phyloP scores from a whole-genome alignment of 2,113 vertebrate species.

The Argyrosomus japonicus region DNA sequence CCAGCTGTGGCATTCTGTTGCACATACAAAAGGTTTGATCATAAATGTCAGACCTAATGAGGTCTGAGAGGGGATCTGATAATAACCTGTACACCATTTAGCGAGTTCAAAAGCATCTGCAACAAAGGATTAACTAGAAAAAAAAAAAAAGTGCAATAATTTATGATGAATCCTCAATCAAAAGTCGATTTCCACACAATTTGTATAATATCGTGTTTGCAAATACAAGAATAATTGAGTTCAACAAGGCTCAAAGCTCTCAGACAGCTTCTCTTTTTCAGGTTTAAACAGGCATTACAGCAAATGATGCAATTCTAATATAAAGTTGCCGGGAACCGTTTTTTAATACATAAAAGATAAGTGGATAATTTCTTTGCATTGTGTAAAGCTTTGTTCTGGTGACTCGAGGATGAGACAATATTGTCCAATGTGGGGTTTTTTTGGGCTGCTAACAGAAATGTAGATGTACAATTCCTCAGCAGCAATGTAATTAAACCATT shows the following conservation, averaged over 20 bases:
- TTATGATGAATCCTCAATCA: not conserved
- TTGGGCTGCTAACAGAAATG: not conserved
- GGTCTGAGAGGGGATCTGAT: not conserved
- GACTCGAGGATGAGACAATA: not conserved
- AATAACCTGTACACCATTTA: constrained; percentile 5
- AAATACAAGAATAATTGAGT: constrained; percentile 4
- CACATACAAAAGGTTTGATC: not conserved
- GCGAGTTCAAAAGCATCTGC: not conserved
- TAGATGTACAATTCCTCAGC: not conserved
- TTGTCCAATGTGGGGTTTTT: not conserved
- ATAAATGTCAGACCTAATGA: constrained; percentile 1
- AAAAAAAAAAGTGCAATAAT: constrained; percentile 5
- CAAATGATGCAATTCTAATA: not conserved
- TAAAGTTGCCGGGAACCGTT: not conserved
- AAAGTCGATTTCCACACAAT: not conserved
- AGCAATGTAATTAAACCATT: not conserved
- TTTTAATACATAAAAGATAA: not conserved
- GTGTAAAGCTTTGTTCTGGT: not conserved
- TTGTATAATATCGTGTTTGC: constrained; percentile 4
- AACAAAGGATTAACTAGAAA: constrained; percentile 17
- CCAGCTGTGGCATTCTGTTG: not conserved
- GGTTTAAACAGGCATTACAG: not conserved
- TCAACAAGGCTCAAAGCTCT: constrained; percentile 1
- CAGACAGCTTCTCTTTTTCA: not conserved
- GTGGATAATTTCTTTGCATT: not conserved